Percentiles rank a stretch among this genome's conserved stretches.
phyloP scores from a whole-genome alignment of 2,113 vertebrate species.

The Sterrhoptilus dennistouni region DNA sequence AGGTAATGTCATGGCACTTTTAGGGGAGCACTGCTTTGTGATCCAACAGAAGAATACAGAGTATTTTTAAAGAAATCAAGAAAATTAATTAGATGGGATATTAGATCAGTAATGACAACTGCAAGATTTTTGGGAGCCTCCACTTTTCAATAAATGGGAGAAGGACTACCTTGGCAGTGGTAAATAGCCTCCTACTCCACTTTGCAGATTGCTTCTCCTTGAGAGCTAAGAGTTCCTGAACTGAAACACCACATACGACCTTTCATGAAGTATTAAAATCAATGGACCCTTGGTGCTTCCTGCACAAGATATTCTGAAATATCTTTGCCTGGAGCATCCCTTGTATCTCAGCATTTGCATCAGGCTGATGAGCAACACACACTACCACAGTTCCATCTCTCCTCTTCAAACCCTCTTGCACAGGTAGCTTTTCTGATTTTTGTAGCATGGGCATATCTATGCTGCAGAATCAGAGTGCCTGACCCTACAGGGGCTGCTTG shows the following conservation, averaged over 20 bases:
- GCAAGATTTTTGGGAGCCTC: neutral
- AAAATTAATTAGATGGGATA: neutral
- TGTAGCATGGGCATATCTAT: neutral
- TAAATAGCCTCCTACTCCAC: neutral
- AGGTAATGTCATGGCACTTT: neutral
- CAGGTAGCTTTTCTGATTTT: neutral
- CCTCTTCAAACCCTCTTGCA: neutral
- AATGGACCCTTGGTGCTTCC: neutral
- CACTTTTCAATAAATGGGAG: neutral
- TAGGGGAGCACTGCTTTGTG: neutral
- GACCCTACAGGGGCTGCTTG: rapidly evolving
- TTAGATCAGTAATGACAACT: neutral
- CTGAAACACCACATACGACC: neutral
- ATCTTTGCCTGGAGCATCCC: neutral
- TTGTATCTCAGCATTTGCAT: neutral
- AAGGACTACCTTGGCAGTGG: neutral
- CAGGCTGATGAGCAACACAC: neutral
- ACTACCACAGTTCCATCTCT: neutral
- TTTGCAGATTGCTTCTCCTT: neutral
- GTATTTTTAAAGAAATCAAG: neutral
- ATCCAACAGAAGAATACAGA: neutral
- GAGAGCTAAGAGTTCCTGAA: neutral
- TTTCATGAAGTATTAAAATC: neutral
- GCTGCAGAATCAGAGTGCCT: neutral
- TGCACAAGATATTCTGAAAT: neutral